These are phyloP conservation scores for Mesorhabditis sp. DNA, from an alignment of 2,888 invertebrate genomes.

Conservation along the genomic window DNA sequence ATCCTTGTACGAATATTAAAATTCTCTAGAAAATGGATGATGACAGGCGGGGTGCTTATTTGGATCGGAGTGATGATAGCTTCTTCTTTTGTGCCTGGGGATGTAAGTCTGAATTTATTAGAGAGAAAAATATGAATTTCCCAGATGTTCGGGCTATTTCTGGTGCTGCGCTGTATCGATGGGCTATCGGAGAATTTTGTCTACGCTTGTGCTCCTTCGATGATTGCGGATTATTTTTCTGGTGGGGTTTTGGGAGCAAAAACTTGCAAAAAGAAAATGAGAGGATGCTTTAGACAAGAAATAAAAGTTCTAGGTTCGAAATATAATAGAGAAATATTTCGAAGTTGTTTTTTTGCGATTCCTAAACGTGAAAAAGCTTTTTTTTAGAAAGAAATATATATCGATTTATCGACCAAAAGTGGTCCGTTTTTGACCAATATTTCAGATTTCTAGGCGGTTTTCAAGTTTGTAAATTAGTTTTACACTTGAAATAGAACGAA, in stretches of 20 bases:
- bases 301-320: too few species aligned
- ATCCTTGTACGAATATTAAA: not conserved
- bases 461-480: too few species aligned
- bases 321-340: too few species aligned
- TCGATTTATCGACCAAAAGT: too few species aligned
- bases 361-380: too few species aligned
- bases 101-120: not conserved
- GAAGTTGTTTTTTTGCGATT: too few species aligned
- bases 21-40: not conserved
- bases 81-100: not conserved
- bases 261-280: too few species aligned
- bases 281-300: too few species aligned
- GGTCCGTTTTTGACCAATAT: too few species aligned
- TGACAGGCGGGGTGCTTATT: not conserved
- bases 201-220: conserved; percentile 5
- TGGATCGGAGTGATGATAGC: conserved; percentile 3
- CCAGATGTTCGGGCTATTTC: not conserved
- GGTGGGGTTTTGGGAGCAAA: not conserved
- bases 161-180: not conserved
- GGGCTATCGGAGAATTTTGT: conserved; percentile 1
- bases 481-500: not conserved
- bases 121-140: not conserved
- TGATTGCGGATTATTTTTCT: conserved; percentile 1
- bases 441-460: too few species aligned
- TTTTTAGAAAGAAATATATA: too few species aligned